Conservation (phyloP, 1,140 invertebrate species). For the Meloidogyne exigua region DNA sequence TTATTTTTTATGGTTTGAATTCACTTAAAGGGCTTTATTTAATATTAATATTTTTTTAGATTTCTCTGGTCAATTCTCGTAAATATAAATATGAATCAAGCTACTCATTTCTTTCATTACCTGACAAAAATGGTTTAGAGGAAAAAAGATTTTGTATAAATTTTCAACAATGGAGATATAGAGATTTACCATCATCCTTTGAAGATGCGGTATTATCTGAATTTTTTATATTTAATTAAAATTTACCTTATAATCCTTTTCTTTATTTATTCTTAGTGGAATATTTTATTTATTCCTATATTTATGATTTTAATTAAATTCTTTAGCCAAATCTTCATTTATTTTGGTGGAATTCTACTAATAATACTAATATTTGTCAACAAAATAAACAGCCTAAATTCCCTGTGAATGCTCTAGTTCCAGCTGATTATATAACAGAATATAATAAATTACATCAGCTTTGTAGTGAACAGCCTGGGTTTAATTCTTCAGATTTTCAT, state of each 20-base stretch:
- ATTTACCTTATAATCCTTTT: constrained; percentile 6
- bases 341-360: not conserved
- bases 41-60: not conserved
- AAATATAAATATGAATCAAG: constrained; percentile 37
- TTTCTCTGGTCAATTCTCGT: not conserved
- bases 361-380: constrained; percentile 41
- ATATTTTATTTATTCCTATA: no score
- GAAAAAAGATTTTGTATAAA: constrained; percentile 35
- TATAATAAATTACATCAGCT: constrained; percentile 10
- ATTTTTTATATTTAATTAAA: constrained; percentile 19
- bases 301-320: not conserved
- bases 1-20: not conserved
- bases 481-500: constrained; percentile 6
- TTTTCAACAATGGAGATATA: constrained; percentile 40
- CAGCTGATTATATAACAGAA: constrained; percentile 19
- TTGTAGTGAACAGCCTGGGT: not conserved
- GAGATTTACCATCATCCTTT: constrained; percentile 26
- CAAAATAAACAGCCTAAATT: constrained; percentile 8
- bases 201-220: constrained; percentile 24
- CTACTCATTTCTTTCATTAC: constrained; percentile 42
- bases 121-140: not conserved
- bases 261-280: constrained; percentile 10
- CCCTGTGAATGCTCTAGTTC: constrained; percentile 21
- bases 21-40: not conserved
- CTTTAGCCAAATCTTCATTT: not conserved